Conservation (phyloP, 1,140 invertebrate genomes). For the Zaprionus kolodkinae region DNA sequence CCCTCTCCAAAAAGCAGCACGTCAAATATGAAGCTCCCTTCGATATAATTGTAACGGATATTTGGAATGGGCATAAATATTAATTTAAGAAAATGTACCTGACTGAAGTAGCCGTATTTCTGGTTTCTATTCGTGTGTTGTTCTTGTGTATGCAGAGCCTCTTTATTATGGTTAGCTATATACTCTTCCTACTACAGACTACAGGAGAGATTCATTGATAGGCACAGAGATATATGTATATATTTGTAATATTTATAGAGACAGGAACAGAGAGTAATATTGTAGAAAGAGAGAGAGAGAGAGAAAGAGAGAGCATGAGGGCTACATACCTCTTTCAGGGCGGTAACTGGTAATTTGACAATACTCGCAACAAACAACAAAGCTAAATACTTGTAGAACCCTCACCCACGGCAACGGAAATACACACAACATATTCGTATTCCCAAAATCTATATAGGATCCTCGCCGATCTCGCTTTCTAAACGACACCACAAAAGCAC, state of each 20-base stretch:
- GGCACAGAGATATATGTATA: conserved; percentile 16
- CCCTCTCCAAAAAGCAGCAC: conserved; percentile 20
- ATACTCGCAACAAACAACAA: conserved; percentile 11
- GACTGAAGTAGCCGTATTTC: conserved; percentile 29
- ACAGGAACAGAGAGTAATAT: conserved; percentile 13
- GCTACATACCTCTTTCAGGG: conserved; percentile 36
- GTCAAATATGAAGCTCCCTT: no score
- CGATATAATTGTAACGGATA: background rate
- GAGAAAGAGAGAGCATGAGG: conserved; percentile 15
- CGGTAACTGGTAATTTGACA: background rate
- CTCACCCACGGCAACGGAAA: conserved; percentile 3
- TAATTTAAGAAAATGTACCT: conserved; percentile 39
- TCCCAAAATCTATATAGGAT: background rate
- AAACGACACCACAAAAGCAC: conserved; percentile 33
- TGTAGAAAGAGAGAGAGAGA: background rate
- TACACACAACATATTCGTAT: background rate
- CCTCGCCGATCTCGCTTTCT: background rate
- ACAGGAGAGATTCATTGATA: conserved; percentile 41
- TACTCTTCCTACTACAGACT: conserved; percentile 28
- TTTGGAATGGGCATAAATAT: conserved; percentile 29
- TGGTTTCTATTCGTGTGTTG: conserved; percentile 30
- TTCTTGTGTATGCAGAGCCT: conserved; percentile 17
- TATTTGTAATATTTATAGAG: background rate
- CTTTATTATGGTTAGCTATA: conserved; percentile 7
- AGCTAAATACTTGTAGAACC: conserved; percentile 22